Conservation (phyloP, 2,797 vertebrate genomes). For the Sebastolobus alascanus region DNA sequence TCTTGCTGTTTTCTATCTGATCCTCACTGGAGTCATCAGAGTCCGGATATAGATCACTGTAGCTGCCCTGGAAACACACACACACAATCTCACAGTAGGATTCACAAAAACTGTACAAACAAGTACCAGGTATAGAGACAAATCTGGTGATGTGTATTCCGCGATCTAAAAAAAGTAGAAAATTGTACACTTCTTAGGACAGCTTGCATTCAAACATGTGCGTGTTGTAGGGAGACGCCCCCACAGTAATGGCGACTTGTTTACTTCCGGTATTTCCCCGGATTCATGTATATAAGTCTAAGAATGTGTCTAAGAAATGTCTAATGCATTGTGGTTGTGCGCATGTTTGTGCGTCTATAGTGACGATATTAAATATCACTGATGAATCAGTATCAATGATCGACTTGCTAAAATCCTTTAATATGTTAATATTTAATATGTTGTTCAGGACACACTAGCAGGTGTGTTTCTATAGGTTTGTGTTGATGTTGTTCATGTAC, state of each 20-base stretch:
- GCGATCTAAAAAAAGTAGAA: no score
- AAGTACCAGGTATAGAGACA: background rate
- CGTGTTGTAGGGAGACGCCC: no score
- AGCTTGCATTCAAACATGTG: no score
- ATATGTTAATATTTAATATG: background rate
- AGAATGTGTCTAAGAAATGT: background rate
- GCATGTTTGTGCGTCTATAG: background rate
- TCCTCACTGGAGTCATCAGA: slow-evolving; percentile 99
- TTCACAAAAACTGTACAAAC: background rate
- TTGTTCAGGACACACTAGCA: background rate
- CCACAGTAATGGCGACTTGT: no score
- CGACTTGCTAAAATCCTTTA: background rate
- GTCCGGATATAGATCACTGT: slow-evolving; percentile 98
- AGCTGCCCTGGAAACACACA: slow-evolving; percentile 90
- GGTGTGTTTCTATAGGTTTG: background rate
- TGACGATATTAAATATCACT: background rate
- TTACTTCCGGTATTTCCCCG: no score
- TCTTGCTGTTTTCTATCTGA: slow-evolving; percentile 99
- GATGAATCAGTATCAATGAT: background rate
- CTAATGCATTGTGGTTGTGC: background rate
- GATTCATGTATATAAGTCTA: background rate
- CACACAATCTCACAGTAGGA: background rate
- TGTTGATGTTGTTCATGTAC: background rate
- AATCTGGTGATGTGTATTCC: background rate
- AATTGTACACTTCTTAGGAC: no score